Base-by-base conservation (phyloP, 1,140 invertebrate species). In the Cotesia glomerata region DNA sequence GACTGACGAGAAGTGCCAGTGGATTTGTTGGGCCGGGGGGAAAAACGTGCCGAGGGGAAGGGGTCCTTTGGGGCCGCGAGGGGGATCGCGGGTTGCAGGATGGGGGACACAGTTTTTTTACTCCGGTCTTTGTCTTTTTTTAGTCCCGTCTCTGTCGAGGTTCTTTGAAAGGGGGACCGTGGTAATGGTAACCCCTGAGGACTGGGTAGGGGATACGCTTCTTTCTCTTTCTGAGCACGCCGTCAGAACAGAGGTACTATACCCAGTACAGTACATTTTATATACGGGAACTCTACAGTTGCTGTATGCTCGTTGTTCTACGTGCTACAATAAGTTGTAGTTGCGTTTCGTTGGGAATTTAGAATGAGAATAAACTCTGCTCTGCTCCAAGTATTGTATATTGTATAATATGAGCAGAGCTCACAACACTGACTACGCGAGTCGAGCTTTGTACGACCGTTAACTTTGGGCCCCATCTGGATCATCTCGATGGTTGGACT, bases 1-100 rank as follows among this genome's bases (percentile, higher is more conserved):
- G 71, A 80, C 79, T 79, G 78, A 78, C 76, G 79, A 80, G 76
- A 71, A 73, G 63, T 77, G 74, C 73, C 77, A 70, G 72, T 77
- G 74, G 77, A 75, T 80, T 80, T 80, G 79, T 80, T 78, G 72
- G 75, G 69, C 64, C 69, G 67, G 74, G 75, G 71, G 62, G 75
- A 74, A 67, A 71, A 36, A 34, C 49, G 39, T 11, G 39, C 39
- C 34, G 61, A 52, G 67, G 58, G 71, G 70, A 54, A 69, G 69
- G 77, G 64, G 74, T 61, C 62, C 75, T 69, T 66, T 70, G 69
- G 71, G 74, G 8, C 59, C 49, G 64, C 66, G 51, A 66, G 54
- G 62, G 63, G 39, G 51, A 58, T 56, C 52, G 64, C 58, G 66
- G 59, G 51, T 61, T 56, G 39, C 39, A 45, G 39, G 39, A 45